Evolutionary conservation across 2,888 invertebrate genomes (phyloP).

Genomic region (Parapristionchus giblindavisi): DNA sequence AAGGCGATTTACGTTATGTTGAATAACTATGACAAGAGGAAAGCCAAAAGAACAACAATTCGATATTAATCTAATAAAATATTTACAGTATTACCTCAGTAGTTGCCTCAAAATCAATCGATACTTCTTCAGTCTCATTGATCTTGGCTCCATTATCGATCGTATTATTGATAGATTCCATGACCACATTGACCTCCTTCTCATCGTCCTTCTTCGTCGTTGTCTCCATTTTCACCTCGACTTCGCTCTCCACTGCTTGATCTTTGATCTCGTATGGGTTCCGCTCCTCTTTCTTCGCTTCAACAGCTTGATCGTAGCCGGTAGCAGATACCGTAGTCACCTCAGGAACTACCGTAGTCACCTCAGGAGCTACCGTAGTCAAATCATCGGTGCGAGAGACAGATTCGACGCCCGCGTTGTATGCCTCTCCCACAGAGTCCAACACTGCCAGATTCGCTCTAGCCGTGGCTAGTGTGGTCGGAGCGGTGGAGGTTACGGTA

Average conservation of each 20-base stretch:
- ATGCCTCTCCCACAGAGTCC: neutral
- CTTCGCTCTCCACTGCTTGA: neutral
- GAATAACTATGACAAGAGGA: too few relatives aligned
- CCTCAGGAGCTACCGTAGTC: too few relatives aligned
- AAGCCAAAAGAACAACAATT: too few relatives aligned
- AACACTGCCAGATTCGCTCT: neutral
- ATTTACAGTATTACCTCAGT: too few relatives aligned
- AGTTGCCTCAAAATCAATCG: neutral
- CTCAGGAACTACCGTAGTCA: too few relatives aligned
- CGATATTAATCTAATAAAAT: too few relatives aligned
- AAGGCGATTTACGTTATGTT: too few relatives aligned
- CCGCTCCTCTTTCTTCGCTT: neutral
- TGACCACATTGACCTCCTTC: too few relatives aligned
- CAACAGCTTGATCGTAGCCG: constrained; percentile 7
- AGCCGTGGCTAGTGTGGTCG: constrained; percentile 4
- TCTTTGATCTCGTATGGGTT: neutral
- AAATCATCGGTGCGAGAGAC: too few relatives aligned
- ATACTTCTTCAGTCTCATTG: neutral
- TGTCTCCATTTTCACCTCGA: too few relatives aligned
- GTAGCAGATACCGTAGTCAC: neutral
- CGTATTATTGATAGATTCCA: too few relatives aligned
- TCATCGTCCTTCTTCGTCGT: too few relatives aligned
- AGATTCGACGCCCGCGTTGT: neutral
- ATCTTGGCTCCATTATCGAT: neutral
- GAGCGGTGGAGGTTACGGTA: neutral